Percentiles rank a stretch among this genome's conserved stretches.
Evolutionary conservation across 1,140 invertebrate genomes (phyloP).

Genomic region (Oreohelix idahoensis): DNA sequence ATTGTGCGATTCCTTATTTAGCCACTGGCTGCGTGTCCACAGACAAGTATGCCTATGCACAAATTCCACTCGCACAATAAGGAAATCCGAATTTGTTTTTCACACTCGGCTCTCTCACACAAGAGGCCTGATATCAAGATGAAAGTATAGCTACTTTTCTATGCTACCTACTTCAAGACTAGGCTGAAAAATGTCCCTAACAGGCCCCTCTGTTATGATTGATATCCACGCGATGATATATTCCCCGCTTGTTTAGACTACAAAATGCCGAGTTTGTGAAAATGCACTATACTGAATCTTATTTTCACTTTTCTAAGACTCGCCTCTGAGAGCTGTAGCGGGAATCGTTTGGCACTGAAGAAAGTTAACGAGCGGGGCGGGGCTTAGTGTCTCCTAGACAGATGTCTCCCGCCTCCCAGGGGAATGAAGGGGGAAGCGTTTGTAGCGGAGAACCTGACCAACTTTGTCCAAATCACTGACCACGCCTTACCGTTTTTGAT

Average conservation of each 20-base stretch:
- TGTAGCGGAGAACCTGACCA: background rate
- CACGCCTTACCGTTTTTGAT: background rate
- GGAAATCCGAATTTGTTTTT: background rate
- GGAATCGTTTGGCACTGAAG: background rate
- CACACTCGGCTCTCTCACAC: background rate
- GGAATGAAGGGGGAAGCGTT: background rate
- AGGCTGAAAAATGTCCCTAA: no score
- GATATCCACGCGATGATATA: background rate
- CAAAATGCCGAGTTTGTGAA: background rate
- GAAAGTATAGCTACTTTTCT: no score
- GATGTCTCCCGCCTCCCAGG: background rate
- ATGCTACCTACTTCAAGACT: no score
- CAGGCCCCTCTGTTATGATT: background rate
- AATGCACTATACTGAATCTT: background rate
- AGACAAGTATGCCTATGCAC: background rate
- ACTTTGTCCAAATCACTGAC: background rate
- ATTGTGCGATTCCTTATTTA: no score
- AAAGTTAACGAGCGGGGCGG: background rate
- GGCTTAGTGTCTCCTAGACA: background rate
- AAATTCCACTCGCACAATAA: background rate
- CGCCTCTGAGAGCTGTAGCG: background rate
- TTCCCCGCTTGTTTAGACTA: background rate
- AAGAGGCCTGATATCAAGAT: background rate
- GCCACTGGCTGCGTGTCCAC: no score
- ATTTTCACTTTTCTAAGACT: background rate